phyloP scores from a whole-genome alignment of 1,140 invertebrate genomes.

The Notospermus geniculatus region DNA sequence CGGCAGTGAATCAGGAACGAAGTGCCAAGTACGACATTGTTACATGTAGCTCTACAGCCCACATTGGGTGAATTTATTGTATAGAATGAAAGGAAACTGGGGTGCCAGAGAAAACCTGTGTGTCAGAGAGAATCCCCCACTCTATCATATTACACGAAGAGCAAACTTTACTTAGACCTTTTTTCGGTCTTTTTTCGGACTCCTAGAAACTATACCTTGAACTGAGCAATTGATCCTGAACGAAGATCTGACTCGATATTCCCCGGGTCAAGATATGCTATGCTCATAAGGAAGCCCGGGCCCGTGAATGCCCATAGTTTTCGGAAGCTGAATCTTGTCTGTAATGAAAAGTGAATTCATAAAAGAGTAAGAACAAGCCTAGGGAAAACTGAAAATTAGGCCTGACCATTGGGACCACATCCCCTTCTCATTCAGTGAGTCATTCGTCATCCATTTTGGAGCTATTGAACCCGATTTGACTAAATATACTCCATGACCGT shows the following conservation, averaged over 20 bases:
- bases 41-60: no score
- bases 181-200: not conserved
- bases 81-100: not conserved
- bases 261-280: constrained; percentile 89
- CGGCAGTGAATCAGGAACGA: no score
- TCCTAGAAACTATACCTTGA: constrained; percentile 64
- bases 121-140: not conserved
- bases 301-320: constrained; percentile 93
- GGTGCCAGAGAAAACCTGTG: not conserved
- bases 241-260: constrained; percentile 92
- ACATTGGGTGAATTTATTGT: not conserved
- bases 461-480: not conserved
- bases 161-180: no score
- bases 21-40: not conserved
- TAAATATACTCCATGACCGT: no score
- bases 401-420: not conserved
- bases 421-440: no score
- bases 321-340: constrained; percentile 70
- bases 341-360: constrained; percentile 16
- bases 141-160: not conserved
- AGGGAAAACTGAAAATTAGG: not conserved
- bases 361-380: not conserved
- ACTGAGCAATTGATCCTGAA: constrained; percentile 75
- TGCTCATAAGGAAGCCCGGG: constrained; percentile 90
- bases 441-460: not conserved